Percentiles rank a stretch among this genome's conserved stretches.
phyloP scores from a whole-genome alignment of 2,888 invertebrate species.

The Glaucopsyche alexis region DNA sequence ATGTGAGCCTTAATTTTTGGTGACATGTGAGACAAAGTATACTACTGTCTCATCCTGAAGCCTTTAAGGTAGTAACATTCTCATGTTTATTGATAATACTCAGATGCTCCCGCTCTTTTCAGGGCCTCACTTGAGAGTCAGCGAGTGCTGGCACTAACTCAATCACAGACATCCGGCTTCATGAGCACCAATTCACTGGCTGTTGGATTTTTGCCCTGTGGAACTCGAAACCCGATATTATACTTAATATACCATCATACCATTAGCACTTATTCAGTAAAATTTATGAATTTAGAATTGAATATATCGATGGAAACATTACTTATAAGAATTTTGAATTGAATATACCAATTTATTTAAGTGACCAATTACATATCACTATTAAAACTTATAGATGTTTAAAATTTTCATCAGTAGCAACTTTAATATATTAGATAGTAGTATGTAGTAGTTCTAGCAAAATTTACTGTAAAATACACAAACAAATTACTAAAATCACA shows the following conservation, averaged over 20 bases:
- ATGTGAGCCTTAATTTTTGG: no score
- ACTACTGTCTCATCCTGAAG: no score
- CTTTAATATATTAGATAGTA: no score
- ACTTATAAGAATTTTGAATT: background rate
- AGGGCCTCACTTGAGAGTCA: slow-evolving; percentile 49
- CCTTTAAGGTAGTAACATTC: no score
- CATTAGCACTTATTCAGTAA: slow-evolving; percentile 30
- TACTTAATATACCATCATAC: slow-evolving; percentile 34
- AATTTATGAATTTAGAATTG: background rate
- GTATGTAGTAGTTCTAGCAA: no score
- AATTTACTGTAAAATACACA: no score
- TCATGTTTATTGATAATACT: no score
- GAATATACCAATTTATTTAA: no score
- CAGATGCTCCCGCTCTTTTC: slow-evolving; percentile 42
- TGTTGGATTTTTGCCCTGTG: slow-evolving; percentile 52
- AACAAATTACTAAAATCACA: background rate
- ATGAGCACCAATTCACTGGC: slow-evolving; percentile 61
- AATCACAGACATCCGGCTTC: slow-evolving; percentile 69
- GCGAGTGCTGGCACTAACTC: slow-evolving; percentile 65
- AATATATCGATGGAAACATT: slow-evolving; percentile 4
- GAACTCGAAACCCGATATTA: slow-evolving; percentile 48
- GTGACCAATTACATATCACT: no score
- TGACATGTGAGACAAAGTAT: no score
- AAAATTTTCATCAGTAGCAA: no score
- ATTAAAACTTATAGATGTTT: no score